Conservation (phyloP, 2,888 invertebrate genomes). For the Xestia ashworthii region DNA sequence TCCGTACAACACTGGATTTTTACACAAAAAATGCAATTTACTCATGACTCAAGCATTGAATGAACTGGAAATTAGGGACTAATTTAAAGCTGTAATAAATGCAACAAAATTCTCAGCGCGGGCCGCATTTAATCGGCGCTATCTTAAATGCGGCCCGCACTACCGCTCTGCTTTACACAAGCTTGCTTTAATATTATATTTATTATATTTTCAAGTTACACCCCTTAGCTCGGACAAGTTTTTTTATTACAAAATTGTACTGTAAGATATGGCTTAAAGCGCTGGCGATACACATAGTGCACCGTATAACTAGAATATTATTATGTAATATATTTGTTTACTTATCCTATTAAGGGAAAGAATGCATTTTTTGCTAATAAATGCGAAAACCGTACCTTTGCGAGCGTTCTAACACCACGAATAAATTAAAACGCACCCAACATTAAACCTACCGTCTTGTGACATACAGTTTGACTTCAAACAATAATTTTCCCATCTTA, state of each 20-base stretch:
- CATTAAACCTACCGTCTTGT: constrained; percentile 47
- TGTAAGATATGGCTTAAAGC: constrained; percentile 47
- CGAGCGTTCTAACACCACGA: constrained; percentile 43
- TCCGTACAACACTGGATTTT: not conserved
- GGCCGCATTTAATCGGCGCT: constrained; percentile 13
- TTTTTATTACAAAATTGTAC: constrained; percentile 39
- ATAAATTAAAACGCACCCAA: constrained; percentile 55
- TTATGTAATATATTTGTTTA: constrained; percentile 42
- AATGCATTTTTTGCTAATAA: constrained; percentile 35
- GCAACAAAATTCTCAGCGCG: not conserved
- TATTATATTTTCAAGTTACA: constrained; percentile 3
- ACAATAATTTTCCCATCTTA: constrained; percentile 83
- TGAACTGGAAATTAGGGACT: constrained; percentile 1
- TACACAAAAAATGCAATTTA: not conserved
- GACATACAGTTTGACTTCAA: constrained; percentile 76
- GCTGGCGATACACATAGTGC: constrained; percentile 43
- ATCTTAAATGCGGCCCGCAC: constrained; percentile 2
- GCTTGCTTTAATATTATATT: not conserved
- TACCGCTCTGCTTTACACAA: not conserved
- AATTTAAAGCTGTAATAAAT: constrained; percentile 10
- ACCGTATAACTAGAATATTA: constrained; percentile 44
- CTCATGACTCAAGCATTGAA: constrained; percentile 1
- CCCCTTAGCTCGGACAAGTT: not conserved
- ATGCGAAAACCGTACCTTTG: constrained; percentile 59
- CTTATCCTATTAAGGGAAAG: constrained; percentile 53